Evolutionary conservation across 2,888 invertebrate genomes (phyloP).

Genomic region (Drosophila paracracens): DNA sequence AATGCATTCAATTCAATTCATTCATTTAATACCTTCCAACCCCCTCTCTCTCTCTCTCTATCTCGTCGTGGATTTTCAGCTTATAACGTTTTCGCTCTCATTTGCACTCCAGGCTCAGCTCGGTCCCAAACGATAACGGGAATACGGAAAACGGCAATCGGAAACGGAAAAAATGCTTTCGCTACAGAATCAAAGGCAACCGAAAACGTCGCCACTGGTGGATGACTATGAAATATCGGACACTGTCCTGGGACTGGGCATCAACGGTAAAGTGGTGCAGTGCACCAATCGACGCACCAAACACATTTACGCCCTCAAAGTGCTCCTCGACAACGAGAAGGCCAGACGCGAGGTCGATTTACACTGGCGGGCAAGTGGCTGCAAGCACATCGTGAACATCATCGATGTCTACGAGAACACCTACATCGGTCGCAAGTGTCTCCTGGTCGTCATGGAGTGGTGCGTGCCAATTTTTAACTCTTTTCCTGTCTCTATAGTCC

Average conservation of each 20-base stretch:
- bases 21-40: background rate
- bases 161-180: slow-evolving; percentile 53
- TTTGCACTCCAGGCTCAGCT: slow-evolving; percentile 12
- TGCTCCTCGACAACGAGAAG: slow-evolving; percentile 95
- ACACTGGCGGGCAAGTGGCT: slow-evolving; percentile 96
- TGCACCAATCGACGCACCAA: slow-evolving; percentile 92
- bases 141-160: background rate
- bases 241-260: slow-evolving; percentile 97
- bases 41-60: background rate
- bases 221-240: slow-evolving; percentile 97
- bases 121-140: background rate
- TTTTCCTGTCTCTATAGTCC: background rate
- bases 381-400: slow-evolving; percentile 96
- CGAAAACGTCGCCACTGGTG: slow-evolving; percentile 93
- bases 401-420: slow-evolving; percentile 97
- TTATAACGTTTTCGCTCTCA: background rate
- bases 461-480: slow-evolving; percentile 82
- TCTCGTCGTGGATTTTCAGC: background rate
- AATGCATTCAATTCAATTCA: background rate
- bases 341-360: slow-evolving; percentile 97
- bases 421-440: slow-evolving; percentile 95
- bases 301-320: slow-evolving; percentile 96
- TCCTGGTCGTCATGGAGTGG: slow-evolving; percentile 99
- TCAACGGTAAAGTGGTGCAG: slow-evolving; percentile 99
- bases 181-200: slow-evolving; percentile 77